A percentile compares a stretch with the other conserved stretches of the same genome.
Evolutionary conservation across 2,113 vertebrate genomes (phyloP).

Genomic region (Alligator sinensis): DNA sequence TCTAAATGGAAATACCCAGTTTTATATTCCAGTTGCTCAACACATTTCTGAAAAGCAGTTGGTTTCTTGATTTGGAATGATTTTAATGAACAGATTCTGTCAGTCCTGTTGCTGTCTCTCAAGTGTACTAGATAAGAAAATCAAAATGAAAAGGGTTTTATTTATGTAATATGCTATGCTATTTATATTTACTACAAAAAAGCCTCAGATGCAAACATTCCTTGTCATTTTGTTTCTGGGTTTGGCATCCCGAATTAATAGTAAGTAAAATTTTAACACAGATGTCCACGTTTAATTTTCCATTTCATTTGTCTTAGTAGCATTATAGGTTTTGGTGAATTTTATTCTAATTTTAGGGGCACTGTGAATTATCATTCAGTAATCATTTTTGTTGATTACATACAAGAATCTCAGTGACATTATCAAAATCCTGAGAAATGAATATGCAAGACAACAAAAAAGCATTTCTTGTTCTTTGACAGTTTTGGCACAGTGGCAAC

Average conservation of each 20-base stretch:
- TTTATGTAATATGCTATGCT: neutral
- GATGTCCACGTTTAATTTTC: constrained; percentile 26
- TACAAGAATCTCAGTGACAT: neutral
- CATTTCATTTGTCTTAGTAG: neutral
- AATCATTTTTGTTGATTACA: neutral
- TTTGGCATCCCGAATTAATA: neutral
- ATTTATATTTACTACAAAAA: neutral
- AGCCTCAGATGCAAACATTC: neutral
- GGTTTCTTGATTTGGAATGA: neutral
- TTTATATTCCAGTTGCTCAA: neutral
- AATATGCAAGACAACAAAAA: constrained; percentile 10
- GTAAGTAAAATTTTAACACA: constrained; percentile 12
- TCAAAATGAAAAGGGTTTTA: neutral
- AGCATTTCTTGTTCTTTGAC: constrained; percentile 51
- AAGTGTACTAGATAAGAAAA: neutral
- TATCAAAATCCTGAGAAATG: neutral
- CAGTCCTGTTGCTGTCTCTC: neutral
- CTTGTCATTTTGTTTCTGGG: neutral
- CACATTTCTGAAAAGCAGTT: neutral
- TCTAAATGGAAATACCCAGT: neutral
- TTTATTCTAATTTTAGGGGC: no score
- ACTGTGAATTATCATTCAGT: neutral
- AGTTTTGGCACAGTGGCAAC: neutral
- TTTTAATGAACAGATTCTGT: neutral
- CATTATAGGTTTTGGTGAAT: neutral